phyloP scores from a whole-genome alignment of 1,140 invertebrate species.

The Drosophila quadrilineata region DNA sequence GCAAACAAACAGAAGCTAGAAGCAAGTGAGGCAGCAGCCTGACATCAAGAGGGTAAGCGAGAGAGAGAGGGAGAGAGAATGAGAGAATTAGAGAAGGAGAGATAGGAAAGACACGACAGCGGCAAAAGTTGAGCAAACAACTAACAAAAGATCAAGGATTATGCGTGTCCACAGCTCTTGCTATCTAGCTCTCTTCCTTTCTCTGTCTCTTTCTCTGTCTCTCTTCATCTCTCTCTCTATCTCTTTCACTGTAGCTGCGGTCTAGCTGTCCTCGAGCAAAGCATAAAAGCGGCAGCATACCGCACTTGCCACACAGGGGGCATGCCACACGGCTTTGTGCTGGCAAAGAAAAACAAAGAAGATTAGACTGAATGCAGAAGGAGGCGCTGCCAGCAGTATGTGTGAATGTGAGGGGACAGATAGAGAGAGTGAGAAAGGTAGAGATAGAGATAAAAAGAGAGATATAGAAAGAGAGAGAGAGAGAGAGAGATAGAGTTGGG shows the following conservation, averaged over 20 bases:
- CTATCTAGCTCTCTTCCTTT: not conserved
- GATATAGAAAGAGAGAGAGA: not conserved
- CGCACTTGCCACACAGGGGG: not conserved
- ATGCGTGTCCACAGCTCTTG: constrained; percentile 54
- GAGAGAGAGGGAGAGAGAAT: constrained; percentile 16
- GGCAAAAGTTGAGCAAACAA: constrained; percentile 72
- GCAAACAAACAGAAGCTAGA: constrained; percentile 3
- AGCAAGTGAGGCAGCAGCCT: too few species aligned
- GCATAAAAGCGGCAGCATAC: not conserved
- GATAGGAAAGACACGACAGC: not conserved
- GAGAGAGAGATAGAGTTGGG: too few species aligned
- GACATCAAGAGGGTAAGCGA: not conserved
- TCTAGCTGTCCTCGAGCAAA: constrained; percentile 12
- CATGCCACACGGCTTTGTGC: constrained; percentile 47
- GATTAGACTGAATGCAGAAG: constrained; percentile 58
- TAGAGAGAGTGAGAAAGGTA: not conserved
- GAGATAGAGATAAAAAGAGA: not conserved
- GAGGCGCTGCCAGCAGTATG: not conserved
- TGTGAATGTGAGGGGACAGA: not conserved
- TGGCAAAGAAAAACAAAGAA: constrained; percentile 71
- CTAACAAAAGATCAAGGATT: constrained; percentile 78
- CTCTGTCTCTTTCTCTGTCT: not conserved
- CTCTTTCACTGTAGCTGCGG: constrained; percentile 6
- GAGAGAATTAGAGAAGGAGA: constrained; percentile 10
- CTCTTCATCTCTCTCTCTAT: not conserved